Base-by-base conservation (phyloP, 2,797 vertebrate genomes). In the Ctenosaura bakeri region DNA sequence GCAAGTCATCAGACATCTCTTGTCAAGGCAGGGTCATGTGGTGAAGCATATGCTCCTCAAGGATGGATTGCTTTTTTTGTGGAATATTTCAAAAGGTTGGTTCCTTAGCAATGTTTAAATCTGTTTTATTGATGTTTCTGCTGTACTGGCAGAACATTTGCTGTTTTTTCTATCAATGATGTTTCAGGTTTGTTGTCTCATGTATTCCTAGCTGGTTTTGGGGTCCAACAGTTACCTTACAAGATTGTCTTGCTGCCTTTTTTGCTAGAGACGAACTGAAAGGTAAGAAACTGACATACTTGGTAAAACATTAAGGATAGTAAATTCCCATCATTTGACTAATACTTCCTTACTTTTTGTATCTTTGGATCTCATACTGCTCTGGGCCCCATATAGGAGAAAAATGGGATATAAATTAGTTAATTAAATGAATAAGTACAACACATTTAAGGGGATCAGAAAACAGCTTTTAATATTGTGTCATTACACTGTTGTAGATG, bases 181-280 rank as follows among this genome's bases (percentile, higher is more conserved):
- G 93, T 97, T 97, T 97, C 97, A 97, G 96, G 96, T 97, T 97
- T 98, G 96, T 97, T 97, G 96, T 97, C 96, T 97, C 97, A 92
- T 97, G 96, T 97, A 96, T 97, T 95, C 96, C 94, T 96, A 99
- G 99, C 97, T 99, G 99, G 99, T 99, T 99, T 98, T 99, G 99
- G 99, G 99, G 99, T 93, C 99, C 99, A 80, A 98, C 99, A 95
- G 99, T 99, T 94, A 99, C 99, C 52, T 98, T 99, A 97, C 99
- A 99, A 97, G 99, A 99, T 97, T 99, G 99, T 95, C 98, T 99
- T 93, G 99, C 99, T 95, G 99, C 99, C 91, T 99, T 99, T 97
- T 99, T 99, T 95, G 98, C 99, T 92, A 98, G 99, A 97, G 99
- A 99, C 96, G 99, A 99, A 96, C 97, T 99, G 81, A 99, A 99